These are phyloP conservation scores for Ochotona curzoniae DNA, from an alignment of 2,113 vertebrate genomes.

Conservation along the genomic window DNA sequence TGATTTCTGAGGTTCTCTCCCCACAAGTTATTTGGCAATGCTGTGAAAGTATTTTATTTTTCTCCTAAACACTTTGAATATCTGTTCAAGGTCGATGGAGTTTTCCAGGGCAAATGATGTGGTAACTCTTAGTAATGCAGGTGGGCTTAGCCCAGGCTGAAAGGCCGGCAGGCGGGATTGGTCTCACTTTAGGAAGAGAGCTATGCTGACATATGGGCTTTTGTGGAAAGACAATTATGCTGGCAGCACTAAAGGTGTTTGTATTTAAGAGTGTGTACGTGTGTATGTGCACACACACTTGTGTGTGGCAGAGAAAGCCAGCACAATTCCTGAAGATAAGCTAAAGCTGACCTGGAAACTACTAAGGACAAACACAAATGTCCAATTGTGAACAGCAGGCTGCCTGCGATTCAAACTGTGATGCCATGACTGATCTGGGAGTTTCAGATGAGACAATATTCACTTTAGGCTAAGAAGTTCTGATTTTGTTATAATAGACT, in stretches of 20 bases:
- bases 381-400: neutral
- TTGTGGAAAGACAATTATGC: neutral
- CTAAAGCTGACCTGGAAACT: neutral
- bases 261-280: neutral
- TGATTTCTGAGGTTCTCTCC: constrained; percentile 65
- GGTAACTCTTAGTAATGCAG: constrained; percentile 49
- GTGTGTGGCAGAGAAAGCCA: neutral
- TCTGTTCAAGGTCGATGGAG: constrained; percentile 48
- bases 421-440: neutral
- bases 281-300: neutral
- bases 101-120: constrained; percentile 71
- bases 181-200: neutral
- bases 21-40: constrained; percentile 71
- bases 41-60: constrained; percentile 73
- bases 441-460: neutral
- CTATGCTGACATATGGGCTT: neutral
- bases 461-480: neutral
- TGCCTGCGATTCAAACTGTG: neutral
- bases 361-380: neutral
- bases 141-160: constrained; percentile 43
- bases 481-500: neutral
- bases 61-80: constrained; percentile 78
- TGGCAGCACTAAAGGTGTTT: neutral
- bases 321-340: neutral
- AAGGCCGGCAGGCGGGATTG: neutral